phyloP scores from a whole-genome alignment of 2,888 invertebrate species.

The Hypsopygia costalis region DNA sequence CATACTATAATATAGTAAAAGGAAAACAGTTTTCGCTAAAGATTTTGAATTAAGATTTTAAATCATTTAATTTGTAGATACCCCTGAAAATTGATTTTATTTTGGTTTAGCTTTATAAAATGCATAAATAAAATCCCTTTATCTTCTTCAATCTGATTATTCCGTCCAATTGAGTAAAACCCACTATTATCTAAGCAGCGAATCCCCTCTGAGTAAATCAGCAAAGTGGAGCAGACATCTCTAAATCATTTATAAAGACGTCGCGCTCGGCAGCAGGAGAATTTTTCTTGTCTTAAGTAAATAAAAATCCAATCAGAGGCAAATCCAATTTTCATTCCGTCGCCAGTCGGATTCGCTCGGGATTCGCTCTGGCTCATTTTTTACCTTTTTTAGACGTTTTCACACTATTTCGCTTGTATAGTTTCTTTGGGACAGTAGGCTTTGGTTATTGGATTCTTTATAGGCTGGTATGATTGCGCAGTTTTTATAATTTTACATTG shows the following conservation, averaged over 20 bases:
- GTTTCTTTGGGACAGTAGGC: slow-evolving; percentile 24
- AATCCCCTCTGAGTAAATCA: slow-evolving; percentile 40
- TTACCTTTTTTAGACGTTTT: slow-evolving; percentile 53
- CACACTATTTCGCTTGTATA: slow-evolving; percentile 56
- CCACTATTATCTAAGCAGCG: slow-evolving; percentile 1
- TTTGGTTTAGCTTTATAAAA: too few relatives aligned
- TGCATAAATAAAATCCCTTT: too few relatives aligned
- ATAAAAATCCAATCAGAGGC: slow-evolving; percentile 79
- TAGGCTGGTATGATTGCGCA: neutral
- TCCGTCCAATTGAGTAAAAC: neutral
- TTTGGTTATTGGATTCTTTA: slow-evolving; percentile 17
- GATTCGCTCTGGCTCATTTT: slow-evolving; percentile 56
- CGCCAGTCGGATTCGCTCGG: slow-evolving; percentile 63
- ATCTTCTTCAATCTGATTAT: too few relatives aligned
- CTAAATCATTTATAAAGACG: slow-evolving; percentile 76
- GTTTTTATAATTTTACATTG: too few relatives aligned
- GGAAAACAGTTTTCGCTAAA: too few relatives aligned
- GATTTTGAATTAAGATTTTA: too few relatives aligned
- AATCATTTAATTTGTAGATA: too few relatives aligned
- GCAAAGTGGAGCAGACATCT: slow-evolving; percentile 33
- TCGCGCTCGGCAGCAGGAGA: slow-evolving; percentile 42
- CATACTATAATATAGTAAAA: too few relatives aligned
- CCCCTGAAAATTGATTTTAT: too few relatives aligned
- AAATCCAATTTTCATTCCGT: slow-evolving; percentile 79
- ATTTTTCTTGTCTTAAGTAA: slow-evolving; percentile 81